A percentile compares a stretch with the other conserved stretches of the same genome.
Evolutionary conservation across 2,888 invertebrate genomes (phyloP).

Genomic region (Parnassius glacialis): DNA sequence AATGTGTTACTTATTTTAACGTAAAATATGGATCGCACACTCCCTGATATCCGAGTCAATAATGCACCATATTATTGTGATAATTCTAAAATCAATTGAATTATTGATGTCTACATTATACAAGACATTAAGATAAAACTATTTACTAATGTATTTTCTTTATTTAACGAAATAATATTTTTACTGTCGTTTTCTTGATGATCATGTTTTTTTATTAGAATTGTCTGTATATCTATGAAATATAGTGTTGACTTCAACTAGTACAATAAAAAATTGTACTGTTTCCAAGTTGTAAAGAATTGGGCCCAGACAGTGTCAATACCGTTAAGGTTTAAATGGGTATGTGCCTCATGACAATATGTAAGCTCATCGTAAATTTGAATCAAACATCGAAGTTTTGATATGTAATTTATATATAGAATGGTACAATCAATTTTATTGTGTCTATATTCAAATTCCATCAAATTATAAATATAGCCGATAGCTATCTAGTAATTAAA

Average conservation of each 20-base stretch:
- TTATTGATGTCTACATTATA: slow-evolving; percentile 29
- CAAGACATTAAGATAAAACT: slow-evolving; percentile 16
- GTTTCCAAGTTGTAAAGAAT: neutral
- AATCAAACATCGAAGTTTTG: slow-evolving; percentile 62
- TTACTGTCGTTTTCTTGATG: neutral
- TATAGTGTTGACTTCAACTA: neutral
- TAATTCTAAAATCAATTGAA: slow-evolving; percentile 48
- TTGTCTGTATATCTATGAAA: neutral
- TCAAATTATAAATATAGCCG: slow-evolving; percentile 40
- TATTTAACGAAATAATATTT: neutral
- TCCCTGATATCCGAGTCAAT: slow-evolving; percentile 72
- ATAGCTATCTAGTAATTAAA: slow-evolving; percentile 54
- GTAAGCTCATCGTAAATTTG: slow-evolving; percentile 49
- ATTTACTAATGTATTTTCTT: neutral
- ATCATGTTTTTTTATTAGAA: neutral
- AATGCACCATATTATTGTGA: slow-evolving; percentile 58
- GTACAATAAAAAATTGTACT: too few relatives aligned
- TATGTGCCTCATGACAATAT: slow-evolving; percentile 60
- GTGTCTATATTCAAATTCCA: slow-evolving; percentile 39
- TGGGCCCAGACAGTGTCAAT: slow-evolving; percentile 8
- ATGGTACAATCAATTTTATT: slow-evolving; percentile 39
- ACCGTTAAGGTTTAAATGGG: slow-evolving; percentile 3
- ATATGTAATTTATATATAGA: slow-evolving; percentile 51
- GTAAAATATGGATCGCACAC: slow-evolving; percentile 53
- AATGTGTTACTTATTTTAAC: slow-evolving; percentile 42